Evolutionary conservation across 2,888 invertebrate species (phyloP), one percentile per base, ranked within the genome.

Genomic region (Stenurella melanura): DNA sequence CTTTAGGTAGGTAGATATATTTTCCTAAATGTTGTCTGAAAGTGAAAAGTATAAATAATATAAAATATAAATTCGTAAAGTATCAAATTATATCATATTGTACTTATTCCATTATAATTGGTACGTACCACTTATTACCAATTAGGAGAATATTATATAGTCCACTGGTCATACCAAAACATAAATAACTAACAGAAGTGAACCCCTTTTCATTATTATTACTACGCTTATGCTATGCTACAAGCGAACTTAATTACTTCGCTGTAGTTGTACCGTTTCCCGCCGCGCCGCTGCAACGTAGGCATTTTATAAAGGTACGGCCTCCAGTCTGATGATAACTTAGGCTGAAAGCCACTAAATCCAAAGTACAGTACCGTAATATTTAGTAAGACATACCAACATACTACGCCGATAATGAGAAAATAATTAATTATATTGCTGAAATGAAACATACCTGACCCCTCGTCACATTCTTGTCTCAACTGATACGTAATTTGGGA

Each of bases 391-490:
- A 15, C n/a, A 50, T n/a, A 58, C 0, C 18, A 19, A 19, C 58
- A 34, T 10, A 19, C 9, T 4, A 7, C 18, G 58, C 12, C 11
- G 58, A 18, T 58, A 58, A 12, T 4, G 1, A 34, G 21, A 58
- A 58, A 18, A 5, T 58, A 21, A 58, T 12, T 11, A 7, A 34
- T 34, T 34, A 34, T 6, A 34, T 34, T 7, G 7, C 3, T 58
- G 11, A 2, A 18, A 71, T 58, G 11, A 2, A 18, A 71, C 78
- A 73, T 70, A 81, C 81, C 80, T 58, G 81, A 68, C 17, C 74
- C 34, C 18, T 78, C 78, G 73, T 81, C 81, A 21, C 68, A 74
- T 42, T 76, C 78, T 60, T 78, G 75, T 19, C 78, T 74, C 75
- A 81, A 70, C 56, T 72, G 66, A 54, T 71, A 79, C 10, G 81